Evolutionary conservation across 2,797 vertebrate genomes (phyloP), one percentile per base, ranked within the genome.

Genomic region (Anableps anableps): DNA sequence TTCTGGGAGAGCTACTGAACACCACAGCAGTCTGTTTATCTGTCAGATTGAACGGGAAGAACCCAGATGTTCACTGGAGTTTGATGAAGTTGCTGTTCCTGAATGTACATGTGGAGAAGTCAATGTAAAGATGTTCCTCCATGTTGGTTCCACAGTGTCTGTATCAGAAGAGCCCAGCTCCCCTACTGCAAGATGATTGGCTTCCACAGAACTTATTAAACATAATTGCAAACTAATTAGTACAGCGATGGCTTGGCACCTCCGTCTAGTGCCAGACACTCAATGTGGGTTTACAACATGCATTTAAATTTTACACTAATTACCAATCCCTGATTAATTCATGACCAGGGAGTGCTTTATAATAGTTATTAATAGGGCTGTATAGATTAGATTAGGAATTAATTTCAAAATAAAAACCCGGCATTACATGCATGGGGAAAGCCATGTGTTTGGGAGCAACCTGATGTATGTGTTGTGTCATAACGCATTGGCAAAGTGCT

Each of bases 211-310:
- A 95, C 92, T 95, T 96, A 96, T 96, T 96, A 96, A 95, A 95
- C 92, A 93, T 96, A 96, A 96, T 96, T 96, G 95, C 95, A 94
- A 96, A 95, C 94, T 96, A 96, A 96, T 96, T 96, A 96, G 95
- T 93, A 92, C 94, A 93, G 93, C 89, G 90, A 95, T 94, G 95
- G 94, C 94, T 95, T 95, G 95, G 94, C 94, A 95, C 95, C 95
- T 95, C 90, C 86, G 90, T 93, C 92, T 95, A 93, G 92, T 94
- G 93, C 85, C 89, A 96, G 95, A 95, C 94, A 94, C 95, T 96
- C 92, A 31, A 92, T 94, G 94, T 90, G 91, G 94, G 91, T 96
- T 96, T 96, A 95, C 94, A 95, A 95, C 95, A 89, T 95, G 93
- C 95, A 95, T 96, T 96, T 94, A 96, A 95, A 96, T 96, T 94